phyloP scores from a whole-genome alignment of 2,888 invertebrate species.

The Parasteatoda lunata region DNA sequence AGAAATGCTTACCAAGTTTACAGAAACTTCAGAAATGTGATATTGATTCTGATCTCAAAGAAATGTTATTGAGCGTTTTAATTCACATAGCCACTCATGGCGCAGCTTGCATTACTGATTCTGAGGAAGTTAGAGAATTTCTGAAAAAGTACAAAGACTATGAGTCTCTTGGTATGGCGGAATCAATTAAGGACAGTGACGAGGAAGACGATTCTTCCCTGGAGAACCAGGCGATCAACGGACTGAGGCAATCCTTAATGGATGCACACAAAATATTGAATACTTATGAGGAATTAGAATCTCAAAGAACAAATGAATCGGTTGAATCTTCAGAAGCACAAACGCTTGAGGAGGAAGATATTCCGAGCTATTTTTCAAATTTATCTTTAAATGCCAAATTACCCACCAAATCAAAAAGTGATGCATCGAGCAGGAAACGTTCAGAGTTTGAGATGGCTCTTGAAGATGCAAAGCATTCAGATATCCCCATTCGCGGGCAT shows the following conservation, averaged over 20 bases:
- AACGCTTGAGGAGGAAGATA: conserved; percentile 11
- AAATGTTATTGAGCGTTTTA: conserved; percentile 38
- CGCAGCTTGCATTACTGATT: conserved; percentile 31
- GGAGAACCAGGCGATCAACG: not conserved
- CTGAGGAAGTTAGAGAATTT: conserved; percentile 22
- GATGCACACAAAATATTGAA: not conserved
- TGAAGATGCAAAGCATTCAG: conserved; percentile 81
- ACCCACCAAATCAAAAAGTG: not conserved
- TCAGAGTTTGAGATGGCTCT: conserved; percentile 41
- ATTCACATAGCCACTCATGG: conserved; percentile 55
- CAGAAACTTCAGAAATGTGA: conserved; percentile 32
- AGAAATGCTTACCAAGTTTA: conserved; percentile 56
- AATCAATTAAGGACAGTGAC: not conserved
- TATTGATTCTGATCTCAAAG: conserved; percentile 41
- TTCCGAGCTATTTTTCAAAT: not conserved
- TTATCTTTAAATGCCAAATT: not conserved
- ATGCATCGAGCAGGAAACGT: conserved; percentile 9
- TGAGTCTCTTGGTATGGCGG: not conserved
- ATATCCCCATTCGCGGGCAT: conserved; percentile 87
- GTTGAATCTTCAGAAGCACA: not conserved
- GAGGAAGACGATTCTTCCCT: not conserved
- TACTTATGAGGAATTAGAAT: not conserved
- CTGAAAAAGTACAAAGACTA: not conserved
- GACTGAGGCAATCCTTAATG: not conserved
- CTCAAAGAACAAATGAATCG: not conserved